Evolutionary conservation across 2,888 invertebrate species (phyloP).

Genomic region (Protodeltote pygarga): DNA sequence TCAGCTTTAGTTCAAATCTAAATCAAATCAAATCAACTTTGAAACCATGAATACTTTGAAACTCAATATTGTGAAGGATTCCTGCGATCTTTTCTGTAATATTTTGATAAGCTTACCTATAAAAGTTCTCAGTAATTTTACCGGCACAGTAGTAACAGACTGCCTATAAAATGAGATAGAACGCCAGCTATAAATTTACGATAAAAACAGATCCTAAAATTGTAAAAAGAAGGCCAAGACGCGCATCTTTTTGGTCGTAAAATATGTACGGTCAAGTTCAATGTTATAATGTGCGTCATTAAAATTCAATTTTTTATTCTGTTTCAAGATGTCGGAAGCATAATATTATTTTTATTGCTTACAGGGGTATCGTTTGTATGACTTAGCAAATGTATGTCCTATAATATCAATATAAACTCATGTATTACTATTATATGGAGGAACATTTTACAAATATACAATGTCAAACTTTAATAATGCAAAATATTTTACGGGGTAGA

Average conservation of each 20-base stretch:
- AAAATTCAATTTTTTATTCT: constrained; percentile 25
- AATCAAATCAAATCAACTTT: constrained; percentile 32
- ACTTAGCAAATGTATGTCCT: too few species aligned
- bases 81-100: constrained; percentile 16
- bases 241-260: constrained; percentile 25
- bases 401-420: too few species aligned
- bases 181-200: constrained; percentile 36
- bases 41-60: constrained; percentile 23
- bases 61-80: constrained; percentile 32
- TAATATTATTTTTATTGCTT: neutral
- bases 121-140: constrained; percentile 40
- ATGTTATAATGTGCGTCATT: constrained; percentile 15
- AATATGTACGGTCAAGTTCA: constrained; percentile 35
- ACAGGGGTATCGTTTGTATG: too few species aligned
- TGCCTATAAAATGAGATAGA: constrained; percentile 42
- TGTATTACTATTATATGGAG: too few species aligned
- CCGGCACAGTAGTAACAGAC: constrained; percentile 31
- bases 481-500: too few species aligned
- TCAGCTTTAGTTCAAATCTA: constrained; percentile 11
- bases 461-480: too few species aligned
- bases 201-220: constrained; percentile 41
- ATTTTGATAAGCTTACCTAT: constrained; percentile 38
- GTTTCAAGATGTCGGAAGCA: constrained; percentile 1
- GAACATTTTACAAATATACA: too few species aligned
- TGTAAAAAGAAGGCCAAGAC: constrained; percentile 20